Base-by-base conservation (phyloP, 2,888 invertebrate genomes). In the Tetropium fuscum region DNA sequence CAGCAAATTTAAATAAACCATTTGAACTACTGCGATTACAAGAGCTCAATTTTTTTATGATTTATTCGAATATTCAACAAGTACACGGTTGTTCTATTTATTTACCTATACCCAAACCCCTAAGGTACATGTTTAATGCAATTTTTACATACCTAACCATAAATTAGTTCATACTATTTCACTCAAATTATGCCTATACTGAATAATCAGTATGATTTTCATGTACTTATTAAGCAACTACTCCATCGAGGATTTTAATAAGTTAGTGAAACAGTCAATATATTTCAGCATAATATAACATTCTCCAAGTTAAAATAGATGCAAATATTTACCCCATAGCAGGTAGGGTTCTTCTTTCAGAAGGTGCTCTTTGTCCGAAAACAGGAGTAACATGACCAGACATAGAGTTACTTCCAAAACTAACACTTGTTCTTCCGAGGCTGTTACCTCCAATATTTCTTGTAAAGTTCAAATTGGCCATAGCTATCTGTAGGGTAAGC, bases 401-500 rank as follows among this genome's bases (percentile, higher is more conserved):
- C 78, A 90, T 85, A 76, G 89, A 87, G 82, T 86, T 87, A 80
- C 85, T 86, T 76, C 86, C 86, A 80, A 88, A 88, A 78, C 87
- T 86, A 77, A 86, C 86, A 83, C 87, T 86, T 66, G 86, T 86
- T 82, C 87, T 85, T 76, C 87, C 85, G 80, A 90, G 85, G 82
- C 87, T 88, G 77, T 87, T 89, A 83, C 91, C 91, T 83, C 92
- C 91, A 86, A 94, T 90, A 87, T 91, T 94, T 86, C 94, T 89
- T 84, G 93, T 93, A 86, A 93, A 93, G 87, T 94, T 94, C 89
- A 94, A 88, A 88, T 93, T 94, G 87, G 94, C 94, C 93, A 94
- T 94, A 89, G 90, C 92, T 92, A 81, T 79, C 81, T 18, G 16
- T 71, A 66, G 62, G 56, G 64, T 57, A 67, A 68, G 67, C 69